Evolutionary conservation across 2,888 invertebrate genomes (phyloP).

Genomic region (Silvanus unidentatus): DNA sequence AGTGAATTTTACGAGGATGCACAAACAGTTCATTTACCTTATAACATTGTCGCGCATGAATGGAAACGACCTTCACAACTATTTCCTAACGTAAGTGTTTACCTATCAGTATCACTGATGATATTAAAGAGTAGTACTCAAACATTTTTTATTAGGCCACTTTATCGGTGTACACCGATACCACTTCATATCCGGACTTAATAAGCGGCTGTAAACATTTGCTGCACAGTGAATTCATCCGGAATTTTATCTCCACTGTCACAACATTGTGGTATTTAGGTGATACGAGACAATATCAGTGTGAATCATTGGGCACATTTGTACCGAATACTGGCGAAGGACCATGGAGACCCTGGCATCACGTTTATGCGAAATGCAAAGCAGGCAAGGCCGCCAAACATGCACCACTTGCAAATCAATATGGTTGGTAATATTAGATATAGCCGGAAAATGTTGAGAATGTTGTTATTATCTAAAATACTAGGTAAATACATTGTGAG

Average conservation of each 20-base stretch:
- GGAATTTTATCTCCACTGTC: constrained; percentile 42
- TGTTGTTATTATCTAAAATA: constrained; percentile 5
- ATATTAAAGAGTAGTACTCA: not conserved
- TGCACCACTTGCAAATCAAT: constrained; percentile 39
- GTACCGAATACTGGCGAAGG: constrained; percentile 30
- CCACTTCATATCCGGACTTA: constrained; percentile 36
- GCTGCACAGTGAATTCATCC: constrained; percentile 42
- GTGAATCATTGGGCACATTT: constrained; percentile 24
- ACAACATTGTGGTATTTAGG: constrained; percentile 43
- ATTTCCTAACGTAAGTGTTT: constrained; percentile 24
- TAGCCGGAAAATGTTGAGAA: not conserved
- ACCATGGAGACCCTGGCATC: constrained; percentile 47
- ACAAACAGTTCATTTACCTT: constrained; percentile 23
- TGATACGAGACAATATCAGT: constrained; percentile 33
- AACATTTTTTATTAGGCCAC: constrained; percentile 15
- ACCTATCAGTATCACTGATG: not conserved
- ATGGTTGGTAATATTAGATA: constrained; percentile 21
- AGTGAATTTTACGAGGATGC: constrained; percentile 21
- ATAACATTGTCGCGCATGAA: constrained; percentile 19
- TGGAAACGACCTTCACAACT: constrained; percentile 37
- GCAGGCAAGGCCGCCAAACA: constrained; percentile 37
- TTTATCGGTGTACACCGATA: constrained; percentile 27
- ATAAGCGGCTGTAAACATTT: constrained; percentile 41
- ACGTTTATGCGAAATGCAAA: constrained; percentile 46
- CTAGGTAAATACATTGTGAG: constrained; percentile 49